A percentile compares a stretch with the other conserved stretches of the same genome.
Conservation (phyloP, 2,888 invertebrate species). For the Andrena chrysosceles region DNA sequence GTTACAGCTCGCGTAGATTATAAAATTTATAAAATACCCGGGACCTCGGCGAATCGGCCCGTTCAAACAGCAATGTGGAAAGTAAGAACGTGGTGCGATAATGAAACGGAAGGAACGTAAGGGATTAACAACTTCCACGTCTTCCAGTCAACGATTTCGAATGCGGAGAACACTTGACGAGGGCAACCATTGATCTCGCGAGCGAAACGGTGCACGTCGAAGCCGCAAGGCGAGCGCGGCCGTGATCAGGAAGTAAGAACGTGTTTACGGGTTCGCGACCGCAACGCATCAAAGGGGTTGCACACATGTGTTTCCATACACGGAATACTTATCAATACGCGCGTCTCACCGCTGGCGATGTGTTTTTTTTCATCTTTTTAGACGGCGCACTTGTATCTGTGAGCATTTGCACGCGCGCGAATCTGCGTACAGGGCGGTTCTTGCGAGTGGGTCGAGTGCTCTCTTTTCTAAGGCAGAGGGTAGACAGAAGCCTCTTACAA, state of each 20-base stretch:
- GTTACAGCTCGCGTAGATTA: not conserved
- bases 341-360: slow-evolving; percentile 23
- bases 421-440: slow-evolving; percentile 42
- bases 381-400: not conserved
- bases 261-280: slow-evolving; percentile 48
- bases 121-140: slow-evolving; percentile 40
- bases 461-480: not conserved
- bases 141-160: slow-evolving; percentile 47
- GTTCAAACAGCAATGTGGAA: not conserved
- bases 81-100: slow-evolving; percentile 3
- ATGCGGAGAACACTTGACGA: slow-evolving; percentile 43
- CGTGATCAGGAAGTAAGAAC: slow-evolving; percentile 52
- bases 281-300: slow-evolving; percentile 51
- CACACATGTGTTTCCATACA: slow-evolving; percentile 41
- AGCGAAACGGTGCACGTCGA: slow-evolving; percentile 33
- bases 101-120: slow-evolving; percentile 23
- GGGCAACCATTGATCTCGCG: slow-evolving; percentile 38
- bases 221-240: slow-evolving; percentile 33
- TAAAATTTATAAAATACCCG: not conserved
- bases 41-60: slow-evolving; percentile 3
- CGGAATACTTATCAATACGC: slow-evolving; percentile 44
- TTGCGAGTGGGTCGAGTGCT: not conserved
- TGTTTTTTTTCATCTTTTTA: slow-evolving; percentile 35
- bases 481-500: too few relatives aligned
- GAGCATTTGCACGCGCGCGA: slow-evolving; percentile 18